Conservation (phyloP, 1,140 invertebrate genomes). For the Zaprionus inermis region DNA sequence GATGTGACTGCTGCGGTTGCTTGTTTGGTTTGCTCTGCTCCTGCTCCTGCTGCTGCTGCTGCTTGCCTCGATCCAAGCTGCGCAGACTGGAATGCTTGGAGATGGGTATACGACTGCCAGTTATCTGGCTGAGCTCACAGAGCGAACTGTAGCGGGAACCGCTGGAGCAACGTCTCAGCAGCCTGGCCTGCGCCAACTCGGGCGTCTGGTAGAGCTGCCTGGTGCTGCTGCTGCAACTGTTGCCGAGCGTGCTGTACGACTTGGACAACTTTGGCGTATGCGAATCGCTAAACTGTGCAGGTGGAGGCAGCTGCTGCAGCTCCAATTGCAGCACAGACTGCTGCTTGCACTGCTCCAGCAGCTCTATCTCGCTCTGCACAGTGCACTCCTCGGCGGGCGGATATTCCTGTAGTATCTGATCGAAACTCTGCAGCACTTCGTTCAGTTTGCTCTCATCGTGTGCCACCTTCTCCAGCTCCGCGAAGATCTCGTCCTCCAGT, state of each 20-base stretch:
- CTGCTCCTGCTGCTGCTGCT: constrained; percentile 41
- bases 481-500: constrained; percentile 82
- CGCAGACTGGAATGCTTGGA: constrained; percentile 65
- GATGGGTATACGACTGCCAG: constrained; percentile 84
- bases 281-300: constrained; percentile 57
- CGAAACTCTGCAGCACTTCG: constrained; percentile 87
- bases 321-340: constrained; percentile 12
- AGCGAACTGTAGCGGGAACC: constrained; percentile 84
- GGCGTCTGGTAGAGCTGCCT: constrained; percentile 71
- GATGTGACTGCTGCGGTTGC: not conserved
- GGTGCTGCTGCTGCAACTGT: constrained; percentile 39
- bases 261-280: constrained; percentile 83
- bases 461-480: constrained; percentile 84
- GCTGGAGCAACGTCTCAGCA: constrained; percentile 46
- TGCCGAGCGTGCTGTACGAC: constrained; percentile 66
- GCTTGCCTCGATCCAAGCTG: constrained; percentile 49
- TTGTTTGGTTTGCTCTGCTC: constrained; percentile 29
- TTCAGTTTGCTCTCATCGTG: constrained; percentile 86
- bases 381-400: constrained; percentile 52
- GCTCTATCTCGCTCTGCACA: not conserved
- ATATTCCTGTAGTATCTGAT: constrained; percentile 86
- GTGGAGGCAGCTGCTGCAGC: constrained; percentile 38
- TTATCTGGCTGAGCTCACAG: constrained; percentile 84
- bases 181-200: constrained; percentile 57
- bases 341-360: constrained; percentile 35